Percentiles rank a stretch among this genome's conserved stretches.
Conservation (phyloP, 2,113 vertebrate species). For the Martes martes region DNA sequence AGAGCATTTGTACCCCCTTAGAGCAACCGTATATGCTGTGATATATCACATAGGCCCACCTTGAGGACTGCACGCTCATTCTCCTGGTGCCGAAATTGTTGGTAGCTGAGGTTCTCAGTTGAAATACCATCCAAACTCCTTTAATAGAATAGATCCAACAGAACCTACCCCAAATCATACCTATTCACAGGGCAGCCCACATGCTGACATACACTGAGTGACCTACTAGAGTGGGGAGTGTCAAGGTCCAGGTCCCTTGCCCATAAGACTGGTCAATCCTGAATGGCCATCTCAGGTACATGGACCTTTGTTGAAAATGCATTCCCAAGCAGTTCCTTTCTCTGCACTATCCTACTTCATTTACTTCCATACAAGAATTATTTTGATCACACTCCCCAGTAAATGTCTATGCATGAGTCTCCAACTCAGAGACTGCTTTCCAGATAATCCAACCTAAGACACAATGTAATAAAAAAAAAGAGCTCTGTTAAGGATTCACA, state of each 20-base stretch:
- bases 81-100: neutral
- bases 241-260: neutral
- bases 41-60: neutral
- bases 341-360: neutral
- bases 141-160: neutral
- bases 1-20: neutral
- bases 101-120: neutral
- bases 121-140: neutral
- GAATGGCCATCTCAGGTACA: neutral
- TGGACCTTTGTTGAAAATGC: neutral
- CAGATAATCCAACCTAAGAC: neutral
- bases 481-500: neutral
- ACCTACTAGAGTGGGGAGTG: accelerated
- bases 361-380: neutral
- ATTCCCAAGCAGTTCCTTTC: neutral
- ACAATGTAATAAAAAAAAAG: neutral
- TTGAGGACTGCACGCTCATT: neutral
- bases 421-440: neutral
- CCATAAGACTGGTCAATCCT: neutral
- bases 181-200: neutral
- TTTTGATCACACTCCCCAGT: neutral
- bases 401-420: neutral
- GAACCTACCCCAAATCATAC: neutral
- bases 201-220: neutral
- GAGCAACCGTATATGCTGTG: neutral